Percentiles rank a stretch among this genome's conserved stretches.
Evolutionary conservation across 2,888 invertebrate genomes (phyloP).

Genomic region (Chloromyia formosa): DNA sequence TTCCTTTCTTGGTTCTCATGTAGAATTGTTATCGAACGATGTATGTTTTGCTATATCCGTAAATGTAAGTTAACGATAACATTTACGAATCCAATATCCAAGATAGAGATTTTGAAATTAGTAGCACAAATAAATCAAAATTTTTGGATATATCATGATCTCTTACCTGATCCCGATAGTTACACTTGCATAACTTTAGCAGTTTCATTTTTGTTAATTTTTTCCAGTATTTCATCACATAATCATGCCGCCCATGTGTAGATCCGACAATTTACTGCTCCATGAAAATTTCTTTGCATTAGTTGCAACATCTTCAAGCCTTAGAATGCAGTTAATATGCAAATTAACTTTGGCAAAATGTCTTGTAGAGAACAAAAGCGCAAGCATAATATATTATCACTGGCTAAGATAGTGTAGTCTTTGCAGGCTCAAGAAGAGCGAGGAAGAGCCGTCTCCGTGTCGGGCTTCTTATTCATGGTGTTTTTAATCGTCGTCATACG

Average conservation of each 20-base stretch:
- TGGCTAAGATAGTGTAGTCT: constrained; percentile 28
- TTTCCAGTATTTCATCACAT: not conserved
- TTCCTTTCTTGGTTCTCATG: no score
- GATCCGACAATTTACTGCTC: constrained; percentile 24
- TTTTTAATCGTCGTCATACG: constrained; percentile 39
- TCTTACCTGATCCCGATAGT: no score
- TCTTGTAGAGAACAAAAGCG: constrained; percentile 42
- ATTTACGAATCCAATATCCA: no score
- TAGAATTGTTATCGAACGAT: no score
- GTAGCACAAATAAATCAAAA: no score
- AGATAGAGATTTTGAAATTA: no score
- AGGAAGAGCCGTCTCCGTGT: constrained; percentile 26
- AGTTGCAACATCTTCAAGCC: not conserved
- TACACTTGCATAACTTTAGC: not conserved
- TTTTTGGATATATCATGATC: no score
- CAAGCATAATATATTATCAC: constrained; percentile 41
- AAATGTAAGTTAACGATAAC: no score
- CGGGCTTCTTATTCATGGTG: constrained; percentile 20
- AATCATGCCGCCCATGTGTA: constrained; percentile 11
- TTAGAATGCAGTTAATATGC: constrained; percentile 40
- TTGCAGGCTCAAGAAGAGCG: not conserved
- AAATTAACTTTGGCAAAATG: constrained; percentile 44
- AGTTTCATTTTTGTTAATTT: not conserved
- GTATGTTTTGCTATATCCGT: no score
- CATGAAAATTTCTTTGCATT: constrained; percentile 9